These are phyloP conservation scores for Eucriotettix oculatus DNA, from an alignment of 2,888 invertebrate genomes.

Conservation along the genomic window DNA sequence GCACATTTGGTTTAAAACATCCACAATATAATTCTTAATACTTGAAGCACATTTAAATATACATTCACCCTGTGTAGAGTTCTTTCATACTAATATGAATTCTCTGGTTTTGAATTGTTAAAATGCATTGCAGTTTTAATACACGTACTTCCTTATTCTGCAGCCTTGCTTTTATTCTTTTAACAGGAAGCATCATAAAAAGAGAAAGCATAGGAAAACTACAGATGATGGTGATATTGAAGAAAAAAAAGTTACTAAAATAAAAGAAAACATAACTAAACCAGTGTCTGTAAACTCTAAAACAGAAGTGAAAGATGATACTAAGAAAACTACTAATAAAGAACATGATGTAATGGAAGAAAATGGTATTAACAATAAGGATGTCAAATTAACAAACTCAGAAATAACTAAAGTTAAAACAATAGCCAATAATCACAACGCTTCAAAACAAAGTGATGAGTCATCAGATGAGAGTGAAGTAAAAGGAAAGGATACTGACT, in stretches of 20 bases:
- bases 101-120: no score
- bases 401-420: background rate
- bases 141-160: no score
- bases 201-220: conserved; percentile 40
- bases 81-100: no score
- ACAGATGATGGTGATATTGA: conserved; percentile 22
- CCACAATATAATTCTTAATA: no score
- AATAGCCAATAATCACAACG: background rate
- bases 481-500: conserved; percentile 27
- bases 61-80: no score
- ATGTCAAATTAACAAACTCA: background rate
- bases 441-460: conserved; percentile 1
- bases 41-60: no score
- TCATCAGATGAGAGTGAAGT: conserved; percentile 3
- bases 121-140: no score
- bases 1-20: no score
- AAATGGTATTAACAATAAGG: background rate
- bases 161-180: background rate
- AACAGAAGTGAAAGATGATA: conserved; percentile 15
- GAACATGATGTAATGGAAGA: conserved; percentile 4
- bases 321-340: conserved; percentile 6
- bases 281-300: conserved; percentile 14
- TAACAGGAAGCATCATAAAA: conserved; percentile 36
- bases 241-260: conserved; percentile 14
- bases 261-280: conserved; percentile 18